Evolutionary conservation across 2,797 vertebrate genomes (phyloP).

Genomic region (Aeoliscus strigatus): DNA sequence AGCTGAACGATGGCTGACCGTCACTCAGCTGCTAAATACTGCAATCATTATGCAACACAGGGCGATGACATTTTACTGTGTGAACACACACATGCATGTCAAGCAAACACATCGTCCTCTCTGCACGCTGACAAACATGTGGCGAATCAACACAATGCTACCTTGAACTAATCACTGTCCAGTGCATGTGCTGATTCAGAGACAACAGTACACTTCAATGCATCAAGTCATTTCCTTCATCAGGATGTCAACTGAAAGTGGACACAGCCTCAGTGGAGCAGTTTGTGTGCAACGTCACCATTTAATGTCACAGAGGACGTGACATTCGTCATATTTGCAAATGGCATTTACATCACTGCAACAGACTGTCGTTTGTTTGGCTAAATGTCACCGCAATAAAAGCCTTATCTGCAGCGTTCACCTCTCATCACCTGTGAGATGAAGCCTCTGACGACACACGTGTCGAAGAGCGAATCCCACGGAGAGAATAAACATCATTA

Average conservation of each 20-base stretch:
- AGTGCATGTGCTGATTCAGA: no score
- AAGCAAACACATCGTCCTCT: conserved; percentile 13
- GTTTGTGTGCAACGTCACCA: conserved; percentile 8
- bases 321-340: conserved; percentile 32
- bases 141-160: neutral
- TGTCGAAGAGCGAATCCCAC: no score
- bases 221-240: no score
- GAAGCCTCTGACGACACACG: no score
- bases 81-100: conserved; percentile 32
- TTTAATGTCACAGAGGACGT: conserved; percentile 15
- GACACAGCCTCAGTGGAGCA: neutral
- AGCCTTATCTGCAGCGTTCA: conserved; percentile 37
- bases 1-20: conserved; percentile 15
- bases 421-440: conserved; percentile 31
- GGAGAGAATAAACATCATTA: no score
- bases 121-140: conserved; percentile 13
- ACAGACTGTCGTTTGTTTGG: conserved; percentile 38
- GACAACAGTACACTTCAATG: neutral
- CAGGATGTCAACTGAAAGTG: no score
- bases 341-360: conserved; percentile 44
- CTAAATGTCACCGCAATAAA: conserved; percentile 53
- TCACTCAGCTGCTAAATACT: conserved; percentile 46
- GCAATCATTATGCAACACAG: conserved; percentile 59
- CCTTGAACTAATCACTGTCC: neutral
- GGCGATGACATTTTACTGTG: conserved; percentile 41